Percentiles rank a stretch among this genome's conserved stretches.
These are phyloP conservation scores for Lasiommata megera DNA, from an alignment of 2,888 invertebrate genomes.

Conservation along the genomic window DNA sequence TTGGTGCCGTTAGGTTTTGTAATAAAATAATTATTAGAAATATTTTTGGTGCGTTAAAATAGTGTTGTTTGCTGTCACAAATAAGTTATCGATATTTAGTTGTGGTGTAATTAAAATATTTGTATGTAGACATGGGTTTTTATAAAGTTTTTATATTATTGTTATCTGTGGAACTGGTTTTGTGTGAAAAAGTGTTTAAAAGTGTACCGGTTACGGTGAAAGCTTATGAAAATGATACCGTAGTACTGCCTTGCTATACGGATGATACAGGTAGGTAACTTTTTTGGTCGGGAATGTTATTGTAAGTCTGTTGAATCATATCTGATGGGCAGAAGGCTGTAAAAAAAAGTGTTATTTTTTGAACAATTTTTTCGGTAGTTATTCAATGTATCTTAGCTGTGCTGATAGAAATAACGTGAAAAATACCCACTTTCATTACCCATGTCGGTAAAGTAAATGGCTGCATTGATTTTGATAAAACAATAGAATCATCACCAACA, in stretches of 20 bases:
- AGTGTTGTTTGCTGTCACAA: background rate
- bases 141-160: conserved; percentile 20
- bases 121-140: background rate
- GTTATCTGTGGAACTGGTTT: conserved; percentile 32
- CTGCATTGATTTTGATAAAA: too few relatives aligned
- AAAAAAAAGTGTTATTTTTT: too few relatives aligned
- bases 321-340: too few relatives aligned
- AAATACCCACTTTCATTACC: too few relatives aligned
- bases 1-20: too few relatives aligned
- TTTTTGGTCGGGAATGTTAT: background rate
- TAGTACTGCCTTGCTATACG: conserved; percentile 88
- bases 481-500: too few relatives aligned
- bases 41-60: background rate
- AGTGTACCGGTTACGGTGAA: conserved; percentile 88
- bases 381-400: too few relatives aligned
- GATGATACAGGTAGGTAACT: conserved; percentile 81
- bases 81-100: background rate
- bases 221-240: conserved; percentile 88
- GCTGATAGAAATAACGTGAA: too few relatives aligned
- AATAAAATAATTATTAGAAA: too few relatives aligned
- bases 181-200: conserved; percentile 78
- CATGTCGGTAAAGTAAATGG: too few relatives aligned
- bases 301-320: too few relatives aligned
- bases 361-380: too few relatives aligned
- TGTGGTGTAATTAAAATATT: background rate